Percentiles rank a stretch among this genome's conserved stretches.
Conservation (phyloP, 2,888 invertebrate genomes). For the Plebejus melissa region DNA sequence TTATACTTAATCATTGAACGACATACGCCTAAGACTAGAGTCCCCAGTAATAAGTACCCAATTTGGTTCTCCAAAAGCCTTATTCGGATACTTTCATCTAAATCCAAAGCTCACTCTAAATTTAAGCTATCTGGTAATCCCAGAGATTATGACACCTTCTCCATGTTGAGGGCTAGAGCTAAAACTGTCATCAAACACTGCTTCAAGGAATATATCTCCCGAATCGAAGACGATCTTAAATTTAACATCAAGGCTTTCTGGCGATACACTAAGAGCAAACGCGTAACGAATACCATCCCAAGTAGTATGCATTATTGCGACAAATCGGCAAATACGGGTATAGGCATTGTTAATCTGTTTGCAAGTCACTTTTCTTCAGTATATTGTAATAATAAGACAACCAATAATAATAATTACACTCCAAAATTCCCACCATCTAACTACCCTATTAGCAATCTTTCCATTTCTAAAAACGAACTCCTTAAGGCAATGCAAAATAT, state of each 20-base stretch:
- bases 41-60: neutral
- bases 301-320: slow-evolving; percentile 1
- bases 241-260: slow-evolving; percentile 3
- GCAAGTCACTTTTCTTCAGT: slow-evolving; percentile 17
- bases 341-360: slow-evolving; percentile 16
- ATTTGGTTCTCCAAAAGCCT: neutral
- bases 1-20: neutral
- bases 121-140: slow-evolving; percentile 14
- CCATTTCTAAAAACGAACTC: neutral
- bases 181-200: neutral
- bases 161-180: slow-evolving; percentile 13
- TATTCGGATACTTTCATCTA: neutral
- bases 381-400: neutral
- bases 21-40: neutral
- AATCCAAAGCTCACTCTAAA: neutral
- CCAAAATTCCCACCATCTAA: neutral
- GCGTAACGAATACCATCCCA: neutral
- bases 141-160: slow-evolving; percentile 2
- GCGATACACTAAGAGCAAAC: slow-evolving; percentile 23
- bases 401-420: neutral
- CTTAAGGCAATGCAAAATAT: neutral
- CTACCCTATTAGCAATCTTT: neutral
- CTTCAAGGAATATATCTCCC: neutral
- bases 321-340: neutral
- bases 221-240: slow-evolving; percentile 14